Evolutionary conservation across 2,113 vertebrate species (phyloP), one percentile per base, ranked within the genome.

Genomic region (Poeciliopsis occidentalis): DNA sequence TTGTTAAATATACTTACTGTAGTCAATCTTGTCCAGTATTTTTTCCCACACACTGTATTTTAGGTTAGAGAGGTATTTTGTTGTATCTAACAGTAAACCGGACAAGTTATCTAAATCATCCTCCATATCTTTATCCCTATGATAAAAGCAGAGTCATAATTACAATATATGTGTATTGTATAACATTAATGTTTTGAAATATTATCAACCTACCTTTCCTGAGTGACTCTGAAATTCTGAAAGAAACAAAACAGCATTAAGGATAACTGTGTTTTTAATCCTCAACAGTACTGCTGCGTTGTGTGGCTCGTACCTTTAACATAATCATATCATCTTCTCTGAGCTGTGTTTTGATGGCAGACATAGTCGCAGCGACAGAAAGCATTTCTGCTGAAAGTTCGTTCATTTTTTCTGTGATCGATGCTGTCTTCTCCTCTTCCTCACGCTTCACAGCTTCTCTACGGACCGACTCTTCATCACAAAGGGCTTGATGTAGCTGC

Each of bases 21-120:
- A 92, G 31, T 91, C 87, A 60, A 89, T 76, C 26, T 90, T 67
- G 24, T 86, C 74, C 71, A 82, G 73, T 81, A 94, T 90, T 84
- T 92, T 93, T 76, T 94, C 91, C 91, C 90, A 94, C 30, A 93
- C 89, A 69, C 76, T 89, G 71, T 91, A 93, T 69, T 92, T 92
- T 4, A 95, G 90, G 79, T 94, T 94, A 63, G 82, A 81, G 31
- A 94, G 75, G 76, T 94, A 91, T 29, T 90, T 85, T 15, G 90
- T 80, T 32, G 92, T 82, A 1, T 95, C 91, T 15, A 94, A 81
- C 75, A 94, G 84, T 24, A 79, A 64, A 7, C 89, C 89, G 0
- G 89, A 78, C 85, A 91, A 83, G 80, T 69, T 39, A 34, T 90
- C 85, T 26, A 85, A 79, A 64, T 64, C 82, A 1, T 83, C 71